Evolutionary conservation across 2,113 vertebrate species (phyloP).

Genomic region (Mustela lutreola): DNA sequence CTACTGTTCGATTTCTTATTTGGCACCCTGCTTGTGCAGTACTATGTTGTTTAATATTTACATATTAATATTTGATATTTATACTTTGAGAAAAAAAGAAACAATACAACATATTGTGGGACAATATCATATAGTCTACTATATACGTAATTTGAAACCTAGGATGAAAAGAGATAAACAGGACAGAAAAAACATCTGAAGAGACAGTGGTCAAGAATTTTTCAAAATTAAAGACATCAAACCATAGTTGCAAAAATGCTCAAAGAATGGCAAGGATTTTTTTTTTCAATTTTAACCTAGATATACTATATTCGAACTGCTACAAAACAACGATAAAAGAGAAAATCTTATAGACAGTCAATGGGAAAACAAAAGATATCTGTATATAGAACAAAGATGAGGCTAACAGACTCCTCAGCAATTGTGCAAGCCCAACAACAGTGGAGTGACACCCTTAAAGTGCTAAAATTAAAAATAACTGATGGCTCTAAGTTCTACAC

Average conservation of each 20-base stretch:
- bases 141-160: not conserved
- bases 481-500: not conserved
- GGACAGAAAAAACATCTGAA: not conserved
- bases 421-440: not conserved
- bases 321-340: not conserved
- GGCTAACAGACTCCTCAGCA: not conserved
- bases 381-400: not conserved
- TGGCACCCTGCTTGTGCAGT: not conserved
- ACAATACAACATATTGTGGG: not conserved
- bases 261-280: not conserved
- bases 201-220: not conserved
- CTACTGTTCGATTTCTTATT: not conserved
- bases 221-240: not conserved
- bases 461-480: not conserved
- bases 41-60: not conserved
- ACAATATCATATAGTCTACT: not conserved
- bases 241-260: not conserved
- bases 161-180: not conserved
- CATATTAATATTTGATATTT: not conserved
- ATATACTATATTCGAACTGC: not conserved
- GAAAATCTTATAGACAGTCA: not conserved
- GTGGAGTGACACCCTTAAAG: not conserved
- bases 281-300: not conserved
- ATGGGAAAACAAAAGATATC: not conserved
- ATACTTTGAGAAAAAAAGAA: not conserved